Evolutionary conservation across 2,113 vertebrate genomes (phyloP), one percentile per base, ranked within the genome.

Genomic region (Boulengeromyrus knoepffleri): DNA sequence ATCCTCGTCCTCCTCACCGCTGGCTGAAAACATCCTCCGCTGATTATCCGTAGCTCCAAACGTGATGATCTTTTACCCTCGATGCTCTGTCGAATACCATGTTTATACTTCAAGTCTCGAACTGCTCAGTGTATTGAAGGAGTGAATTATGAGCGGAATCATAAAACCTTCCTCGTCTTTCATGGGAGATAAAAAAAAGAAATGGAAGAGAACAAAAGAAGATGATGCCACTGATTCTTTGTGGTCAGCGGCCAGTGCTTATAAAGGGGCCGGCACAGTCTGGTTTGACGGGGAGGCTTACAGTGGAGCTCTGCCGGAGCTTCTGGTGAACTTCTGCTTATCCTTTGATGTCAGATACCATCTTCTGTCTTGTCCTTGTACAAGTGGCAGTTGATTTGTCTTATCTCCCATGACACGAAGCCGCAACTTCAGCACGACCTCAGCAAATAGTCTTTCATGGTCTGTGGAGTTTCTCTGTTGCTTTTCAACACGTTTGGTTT

Each of bases 351-450:
- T 27, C 47, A 50, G 47, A 86, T 47, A 86, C 45, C 74, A 50
- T 86, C 45, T 86, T 49, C 36, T 52, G 45, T 36, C n/a, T 36
- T 1, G 21, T 36, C n/a, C 46, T 50, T 50, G 88, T 50, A 27
- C n/a, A 52, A 19, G n/a, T 15, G 46, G 47, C 47, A 50, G 66
- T 89, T 80, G 88, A 89, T 89, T 77, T 89, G 45, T 50, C 62
- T 66, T 39, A 31, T 49, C 88, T 74, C n/a, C 46, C 15, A 49
- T 36, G 27, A 31, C 88, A 77, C 19, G 27, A 47, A 77, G 50
- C 45, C 49, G 88, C 19, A 80, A 42, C 74, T 15, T 39, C 12
- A 77, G 39, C 70, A 39, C 27, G 13, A 39, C 39, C 70, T 77
- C 6, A 19, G 36, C 36, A 42, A 80, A 80, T 19, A 80, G 74